These are phyloP conservation scores for Hippopotamyrus pictus DNA, from an alignment of 2,797 vertebrate genomes.

Conservation along the genomic window DNA sequence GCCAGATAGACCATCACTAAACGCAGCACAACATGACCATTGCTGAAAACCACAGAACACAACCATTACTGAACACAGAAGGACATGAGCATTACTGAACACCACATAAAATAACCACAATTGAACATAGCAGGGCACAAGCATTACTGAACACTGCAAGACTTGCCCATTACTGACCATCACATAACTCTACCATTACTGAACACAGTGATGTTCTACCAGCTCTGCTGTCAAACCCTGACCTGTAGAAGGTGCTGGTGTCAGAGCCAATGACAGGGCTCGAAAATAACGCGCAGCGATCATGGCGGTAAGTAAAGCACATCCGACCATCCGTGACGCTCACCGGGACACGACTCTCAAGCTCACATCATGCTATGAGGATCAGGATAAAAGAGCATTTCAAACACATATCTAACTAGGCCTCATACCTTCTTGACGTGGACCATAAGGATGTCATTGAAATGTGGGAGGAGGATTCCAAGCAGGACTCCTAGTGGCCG, in stretches of 20 bases:
- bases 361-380: neutral
- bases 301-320: neutral
- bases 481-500: neutral
- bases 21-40: neutral
- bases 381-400: slow-evolving; percentile 32
- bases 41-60: neutral
- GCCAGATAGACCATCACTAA: neutral
- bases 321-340: neutral
- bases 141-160: neutral
- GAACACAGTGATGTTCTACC: neutral
- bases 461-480: neutral
- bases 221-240: neutral
- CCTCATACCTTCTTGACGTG: neutral
- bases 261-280: neutral
- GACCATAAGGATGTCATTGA: neutral
- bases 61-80: neutral
- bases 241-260: neutral
- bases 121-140: neutral
- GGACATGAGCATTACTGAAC: neutral
- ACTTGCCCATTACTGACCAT: neutral
- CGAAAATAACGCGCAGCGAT: neutral
- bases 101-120: neutral
- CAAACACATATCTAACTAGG: neutral
- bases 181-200: neutral
- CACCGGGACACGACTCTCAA: neutral